phyloP scores from a whole-genome alignment of 2,888 invertebrate species.

The Eristalinus sepulchralis region DNA sequence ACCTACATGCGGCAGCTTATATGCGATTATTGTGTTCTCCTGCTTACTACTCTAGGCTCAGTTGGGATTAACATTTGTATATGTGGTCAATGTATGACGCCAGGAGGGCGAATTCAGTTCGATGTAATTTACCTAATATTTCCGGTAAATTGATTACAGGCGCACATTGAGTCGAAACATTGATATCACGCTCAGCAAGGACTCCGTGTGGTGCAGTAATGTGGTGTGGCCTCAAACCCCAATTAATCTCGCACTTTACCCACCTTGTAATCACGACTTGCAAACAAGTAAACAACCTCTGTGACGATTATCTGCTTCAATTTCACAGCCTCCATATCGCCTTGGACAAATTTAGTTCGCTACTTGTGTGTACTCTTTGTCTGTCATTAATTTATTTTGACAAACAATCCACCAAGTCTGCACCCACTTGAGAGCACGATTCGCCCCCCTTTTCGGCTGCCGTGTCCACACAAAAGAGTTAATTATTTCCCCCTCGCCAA shows the following conservation, averaged over 20 bases:
- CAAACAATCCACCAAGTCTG: background rate
- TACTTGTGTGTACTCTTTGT: background rate
- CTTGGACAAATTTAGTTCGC: background rate
- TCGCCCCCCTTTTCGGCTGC: background rate
- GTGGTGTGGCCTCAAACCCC: background rate
- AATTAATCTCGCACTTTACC: background rate
- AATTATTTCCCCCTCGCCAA: background rate
- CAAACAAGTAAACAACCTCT: background rate
- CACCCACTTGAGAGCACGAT: background rate
- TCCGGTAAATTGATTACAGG: background rate
- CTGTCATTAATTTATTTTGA: background rate
- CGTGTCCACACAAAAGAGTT: background rate
- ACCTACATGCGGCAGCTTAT: background rate
- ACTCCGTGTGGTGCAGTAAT: too few species aligned
- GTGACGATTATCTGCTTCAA: background rate
- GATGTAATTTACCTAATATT: background rate
- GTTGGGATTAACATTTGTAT: constrained; percentile 1
- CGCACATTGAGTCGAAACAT: background rate
- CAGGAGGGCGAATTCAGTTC: background rate
- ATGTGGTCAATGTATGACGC: background rate
- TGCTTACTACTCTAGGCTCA: constrained; percentile 8
- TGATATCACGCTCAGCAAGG: background rate
- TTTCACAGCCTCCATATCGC: background rate
- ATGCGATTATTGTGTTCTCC: background rate
- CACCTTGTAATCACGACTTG: background rate